Conservation (phyloP, 2,888 invertebrate species). For the Cetonia aurata region DNA sequence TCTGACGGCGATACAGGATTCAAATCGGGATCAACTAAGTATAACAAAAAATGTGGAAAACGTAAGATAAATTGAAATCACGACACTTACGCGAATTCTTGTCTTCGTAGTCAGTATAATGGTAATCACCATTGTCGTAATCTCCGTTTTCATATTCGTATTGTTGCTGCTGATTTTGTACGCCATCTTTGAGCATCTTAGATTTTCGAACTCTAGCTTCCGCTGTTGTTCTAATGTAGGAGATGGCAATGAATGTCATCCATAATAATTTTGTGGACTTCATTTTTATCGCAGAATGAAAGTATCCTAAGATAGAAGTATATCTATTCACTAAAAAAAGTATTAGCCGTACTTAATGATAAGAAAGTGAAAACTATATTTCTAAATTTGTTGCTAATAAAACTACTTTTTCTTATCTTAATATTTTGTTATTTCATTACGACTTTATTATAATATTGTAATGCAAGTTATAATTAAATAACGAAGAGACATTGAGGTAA, state of each 20-base stretch:
- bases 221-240: slow-evolving; percentile 53
- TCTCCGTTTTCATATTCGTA: slow-evolving; percentile 61
- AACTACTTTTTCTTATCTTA: too few relatives aligned
- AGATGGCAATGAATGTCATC: slow-evolving; percentile 54
- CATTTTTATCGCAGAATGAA: slow-evolving; percentile 44
- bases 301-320: background rate
- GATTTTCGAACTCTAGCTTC: slow-evolving; percentile 57
- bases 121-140: slow-evolving; percentile 52
- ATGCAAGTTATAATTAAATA: too few relatives aligned
- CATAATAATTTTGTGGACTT: slow-evolving; percentile 47
- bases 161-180: slow-evolving; percentile 60
- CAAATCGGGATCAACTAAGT: slow-evolving; percentile 26
- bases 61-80: background rate
- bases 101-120: slow-evolving; percentile 37
- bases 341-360: background rate
- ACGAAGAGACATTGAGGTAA: too few relatives aligned
- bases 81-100: slow-evolving; percentile 24
- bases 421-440: too few relatives aligned
- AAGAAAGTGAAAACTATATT: background rate
- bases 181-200: slow-evolving; percentile 38
- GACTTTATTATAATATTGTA: too few relatives aligned
- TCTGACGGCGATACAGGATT: slow-evolving; percentile 57
- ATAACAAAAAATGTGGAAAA: background rate
- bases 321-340: background rate
- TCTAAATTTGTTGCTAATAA: background rate